Conservation (phyloP, 1,140 invertebrate genomes). For the Platyscapa corneri region DNA sequence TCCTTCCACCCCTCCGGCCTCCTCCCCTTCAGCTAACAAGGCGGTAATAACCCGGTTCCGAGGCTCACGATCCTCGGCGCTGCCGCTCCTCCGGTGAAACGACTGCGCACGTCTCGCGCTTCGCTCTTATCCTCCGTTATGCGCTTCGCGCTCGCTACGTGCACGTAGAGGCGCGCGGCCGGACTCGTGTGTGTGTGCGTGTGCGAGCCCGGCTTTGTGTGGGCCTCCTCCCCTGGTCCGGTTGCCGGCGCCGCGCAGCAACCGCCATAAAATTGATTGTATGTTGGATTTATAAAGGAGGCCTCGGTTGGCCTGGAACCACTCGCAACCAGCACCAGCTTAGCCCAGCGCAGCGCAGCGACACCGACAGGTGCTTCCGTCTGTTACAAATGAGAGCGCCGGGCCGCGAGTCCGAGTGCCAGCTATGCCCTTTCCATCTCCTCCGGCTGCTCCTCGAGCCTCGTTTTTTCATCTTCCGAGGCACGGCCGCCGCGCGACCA, state of each 20-base stretch:
- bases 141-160: neutral
- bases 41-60: conserved; percentile 69
- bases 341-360: conserved; percentile 59
- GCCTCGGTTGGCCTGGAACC: conserved; percentile 7
- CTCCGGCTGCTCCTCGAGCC: neutral
- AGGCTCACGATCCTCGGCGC: conserved; percentile 54
- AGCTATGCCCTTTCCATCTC: neutral
- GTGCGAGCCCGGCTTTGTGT: neutral
- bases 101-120: too few species aligned
- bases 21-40: conserved; percentile 65
- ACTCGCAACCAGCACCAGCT: too few species aligned
- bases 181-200: too few species aligned
- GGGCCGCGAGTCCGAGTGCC: neutral
- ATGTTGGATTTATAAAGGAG: conserved; percentile 72
- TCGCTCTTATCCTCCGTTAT: conserved; percentile 32
- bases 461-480: neutral
- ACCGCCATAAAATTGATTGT: conserved; percentile 69
- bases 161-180: too few species aligned
- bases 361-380: conserved; percentile 69
- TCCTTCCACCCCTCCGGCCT: too few species aligned
- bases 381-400: conserved; percentile 35
- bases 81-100: conserved; percentile 32
- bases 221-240: neutral
- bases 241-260: neutral
- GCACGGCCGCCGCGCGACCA: neutral